phyloP scores from a whole-genome alignment of 2,113 vertebrate genomes.

The Poecilia latipinna region DNA sequence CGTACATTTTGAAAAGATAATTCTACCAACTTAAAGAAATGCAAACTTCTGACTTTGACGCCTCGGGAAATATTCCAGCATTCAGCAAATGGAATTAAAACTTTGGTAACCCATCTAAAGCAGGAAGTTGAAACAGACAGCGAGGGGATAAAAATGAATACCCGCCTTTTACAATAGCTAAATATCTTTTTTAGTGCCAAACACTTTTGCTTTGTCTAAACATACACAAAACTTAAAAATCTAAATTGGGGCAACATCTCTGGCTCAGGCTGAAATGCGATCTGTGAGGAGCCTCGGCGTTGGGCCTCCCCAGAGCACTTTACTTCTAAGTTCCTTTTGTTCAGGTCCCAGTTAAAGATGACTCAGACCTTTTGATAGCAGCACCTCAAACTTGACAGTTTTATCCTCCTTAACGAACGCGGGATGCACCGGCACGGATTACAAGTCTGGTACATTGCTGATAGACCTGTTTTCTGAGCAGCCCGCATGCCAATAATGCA shows the following conservation, averaged over 20 bases:
- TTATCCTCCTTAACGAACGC: conserved; percentile 1
- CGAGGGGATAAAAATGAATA: too few relatives aligned
- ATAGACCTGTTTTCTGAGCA: not conserved
- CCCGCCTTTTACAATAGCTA: too few relatives aligned
- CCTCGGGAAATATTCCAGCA: not conserved
- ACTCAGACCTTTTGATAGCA: conserved; percentile 12
- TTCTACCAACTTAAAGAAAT: not conserved
- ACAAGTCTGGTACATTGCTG: conserved; percentile 1
- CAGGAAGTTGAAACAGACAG: not conserved
- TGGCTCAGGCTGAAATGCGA: too few relatives aligned
- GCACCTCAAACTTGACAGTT: conserved; percentile 9
- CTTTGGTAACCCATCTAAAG: not conserved
- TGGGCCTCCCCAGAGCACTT: not conserved
- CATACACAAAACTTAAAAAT: too few relatives aligned
- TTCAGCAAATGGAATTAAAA: not conserved
- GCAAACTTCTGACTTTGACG: not conserved
- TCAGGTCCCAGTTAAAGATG: not conserved
- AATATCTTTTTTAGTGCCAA: too few relatives aligned
- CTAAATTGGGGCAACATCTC: too few relatives aligned
- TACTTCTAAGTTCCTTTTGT: not conserved
- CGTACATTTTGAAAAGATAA: too few relatives aligned
- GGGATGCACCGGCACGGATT: conserved; percentile 14
- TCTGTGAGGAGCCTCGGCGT: not conserved
- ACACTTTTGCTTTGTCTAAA: too few relatives aligned
- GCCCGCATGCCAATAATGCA: not conserved